Conservation (phyloP, 35 echinoderm and acorn worm genomes). For the Heliocidaris tuberculata region DNA sequence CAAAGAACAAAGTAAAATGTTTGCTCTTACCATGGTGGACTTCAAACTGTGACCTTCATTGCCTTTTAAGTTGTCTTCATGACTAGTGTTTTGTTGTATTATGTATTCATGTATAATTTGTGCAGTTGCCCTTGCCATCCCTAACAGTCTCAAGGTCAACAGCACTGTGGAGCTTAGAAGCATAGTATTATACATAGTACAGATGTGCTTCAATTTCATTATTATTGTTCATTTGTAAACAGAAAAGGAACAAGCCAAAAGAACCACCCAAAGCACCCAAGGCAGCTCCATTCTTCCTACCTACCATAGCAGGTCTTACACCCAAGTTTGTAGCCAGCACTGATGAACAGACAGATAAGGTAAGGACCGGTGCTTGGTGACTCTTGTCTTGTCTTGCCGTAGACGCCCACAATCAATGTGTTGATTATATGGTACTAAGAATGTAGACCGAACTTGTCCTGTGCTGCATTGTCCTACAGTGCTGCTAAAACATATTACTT, state of each 20-base stretch:
- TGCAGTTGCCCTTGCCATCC: not conserved
- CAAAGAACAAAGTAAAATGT: too few species aligned
- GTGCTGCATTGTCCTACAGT: too few species aligned
- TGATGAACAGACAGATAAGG: conserved; percentile 56
- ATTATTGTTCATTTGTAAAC: conserved; percentile 12
- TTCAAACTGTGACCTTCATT: too few species aligned
- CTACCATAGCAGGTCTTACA: conserved; percentile 70
- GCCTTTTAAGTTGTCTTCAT: not conserved
- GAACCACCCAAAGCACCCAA: conserved; percentile 85
- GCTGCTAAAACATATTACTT: too few species aligned
- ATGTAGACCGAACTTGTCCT: too few species aligned
- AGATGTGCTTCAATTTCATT: not conserved
- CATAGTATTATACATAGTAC: not conserved
- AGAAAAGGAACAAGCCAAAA: conserved; percentile 96
- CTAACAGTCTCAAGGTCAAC: not conserved
- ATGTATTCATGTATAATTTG: not conserved
- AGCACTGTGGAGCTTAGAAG: not conserved
- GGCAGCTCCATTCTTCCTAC: conserved; percentile 92
- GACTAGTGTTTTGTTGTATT: not conserved
- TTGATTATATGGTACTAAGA: too few species aligned
- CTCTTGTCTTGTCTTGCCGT: not conserved
- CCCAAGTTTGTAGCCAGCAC: conserved; percentile 67
- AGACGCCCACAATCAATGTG: too few species aligned
- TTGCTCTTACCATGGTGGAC: too few species aligned
- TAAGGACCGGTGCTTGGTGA: not conserved